These are phyloP conservation scores for Diachasma alloeum DNA, from an alignment of 1,140 invertebrate species.

Conservation along the genomic window DNA sequence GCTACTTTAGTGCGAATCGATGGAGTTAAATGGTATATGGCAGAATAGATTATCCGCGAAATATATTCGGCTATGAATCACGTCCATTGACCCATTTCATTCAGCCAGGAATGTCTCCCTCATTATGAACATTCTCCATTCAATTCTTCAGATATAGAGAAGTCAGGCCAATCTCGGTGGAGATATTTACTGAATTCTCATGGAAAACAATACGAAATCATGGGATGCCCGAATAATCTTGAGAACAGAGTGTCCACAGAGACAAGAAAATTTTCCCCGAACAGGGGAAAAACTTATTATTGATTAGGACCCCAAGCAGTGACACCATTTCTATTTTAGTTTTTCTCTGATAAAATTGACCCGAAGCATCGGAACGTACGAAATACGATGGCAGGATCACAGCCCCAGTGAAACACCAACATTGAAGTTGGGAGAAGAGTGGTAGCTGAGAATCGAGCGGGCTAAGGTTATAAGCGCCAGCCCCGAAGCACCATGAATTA, in stretches of 20 bases:
- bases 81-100: background rate
- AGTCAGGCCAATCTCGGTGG: too few relatives aligned
- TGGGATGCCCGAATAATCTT: too few relatives aligned
- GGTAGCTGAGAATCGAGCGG: background rate
- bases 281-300: background rate
- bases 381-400: background rate
- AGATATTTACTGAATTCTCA: too few relatives aligned
- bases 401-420: background rate
- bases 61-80: background rate
- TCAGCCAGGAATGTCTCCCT: background rate
- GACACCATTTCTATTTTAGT: background rate
- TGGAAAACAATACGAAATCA: too few relatives aligned
- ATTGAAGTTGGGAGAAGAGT: background rate
- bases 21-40: background rate
- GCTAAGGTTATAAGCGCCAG: conserved; percentile 38
- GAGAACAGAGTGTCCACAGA: too few relatives aligned
- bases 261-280: too few relatives aligned
- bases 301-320: background rate
- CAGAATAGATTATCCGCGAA: background rate
- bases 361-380: background rate
- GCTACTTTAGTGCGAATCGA: background rate
- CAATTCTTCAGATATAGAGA: background rate
- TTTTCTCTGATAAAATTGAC: background rate
- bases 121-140: background rate
- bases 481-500: conserved; percentile 48